Evolutionary conservation across 2,888 invertebrate species (phyloP).

Genomic region (Atherix ibis): DNA sequence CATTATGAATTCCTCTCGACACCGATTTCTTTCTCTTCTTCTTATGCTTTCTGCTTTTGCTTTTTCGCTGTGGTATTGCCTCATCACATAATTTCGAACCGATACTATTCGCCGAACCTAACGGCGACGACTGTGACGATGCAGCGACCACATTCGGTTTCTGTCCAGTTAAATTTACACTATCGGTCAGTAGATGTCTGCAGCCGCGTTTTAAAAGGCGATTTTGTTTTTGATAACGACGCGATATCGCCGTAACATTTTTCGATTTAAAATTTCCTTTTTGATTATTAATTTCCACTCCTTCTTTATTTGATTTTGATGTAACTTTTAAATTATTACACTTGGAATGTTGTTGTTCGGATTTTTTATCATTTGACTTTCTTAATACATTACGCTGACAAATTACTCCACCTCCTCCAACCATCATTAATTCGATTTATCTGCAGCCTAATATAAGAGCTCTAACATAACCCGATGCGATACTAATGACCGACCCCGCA

Average conservation of each 20-base stretch:
- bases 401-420: no score
- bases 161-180: slow-evolving; percentile 23
- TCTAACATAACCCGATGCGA: no score
- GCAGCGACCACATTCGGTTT: no score
- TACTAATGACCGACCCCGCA: no score
- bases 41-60: slow-evolving; percentile 14
- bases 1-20: slow-evolving; percentile 7
- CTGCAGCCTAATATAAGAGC: no score
- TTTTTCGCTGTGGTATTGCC: slow-evolving; percentile 10
- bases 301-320: slow-evolving; percentile 8
- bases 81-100: slow-evolving; percentile 8
- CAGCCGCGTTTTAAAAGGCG: slow-evolving; percentile 29
- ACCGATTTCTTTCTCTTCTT: slow-evolving; percentile 15
- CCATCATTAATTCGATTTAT: no score
- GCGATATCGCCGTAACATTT: no score
- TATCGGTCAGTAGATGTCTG: slow-evolving; percentile 29
- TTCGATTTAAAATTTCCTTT: not conserved
- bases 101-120: slow-evolving; percentile 1
- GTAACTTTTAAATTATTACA: no score
- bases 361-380: no score
- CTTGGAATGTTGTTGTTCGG: no score
- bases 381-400: no score
- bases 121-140: not conserved
- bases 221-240: slow-evolving; percentile 20
- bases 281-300: slow-evolving; percentile 3